Conservation (phyloP, 2,797 vertebrate genomes). For the Toxotes lorentzi region DNA sequence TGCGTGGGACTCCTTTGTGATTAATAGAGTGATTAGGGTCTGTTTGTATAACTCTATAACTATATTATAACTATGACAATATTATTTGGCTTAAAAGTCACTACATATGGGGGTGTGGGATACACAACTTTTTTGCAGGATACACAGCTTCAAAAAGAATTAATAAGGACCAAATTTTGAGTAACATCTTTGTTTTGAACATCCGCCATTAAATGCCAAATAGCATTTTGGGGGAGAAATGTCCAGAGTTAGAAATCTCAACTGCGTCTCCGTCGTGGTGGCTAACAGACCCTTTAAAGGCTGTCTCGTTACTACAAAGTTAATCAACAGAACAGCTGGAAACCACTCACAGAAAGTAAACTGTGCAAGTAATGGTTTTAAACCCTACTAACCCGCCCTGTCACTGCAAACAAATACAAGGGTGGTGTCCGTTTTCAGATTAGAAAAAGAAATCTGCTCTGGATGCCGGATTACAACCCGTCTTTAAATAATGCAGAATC, state of each 20-base stretch:
- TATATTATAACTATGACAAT: not conserved
- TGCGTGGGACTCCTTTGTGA: not conserved
- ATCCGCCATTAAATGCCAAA: not conserved
- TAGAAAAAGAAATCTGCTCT: not conserved
- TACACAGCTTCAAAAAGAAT: conserved; percentile 1
- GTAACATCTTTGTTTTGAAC: not conserved
- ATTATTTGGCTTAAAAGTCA: conserved; percentile 4
- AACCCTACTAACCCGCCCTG: not conserved
- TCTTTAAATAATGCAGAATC: conserved; percentile 1
- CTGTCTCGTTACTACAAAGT: not conserved
- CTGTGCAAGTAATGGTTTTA: not conserved
- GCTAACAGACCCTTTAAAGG: not conserved
- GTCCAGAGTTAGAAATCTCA: no score
- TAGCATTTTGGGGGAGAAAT: not conserved
- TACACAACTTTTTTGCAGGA: not conserved
- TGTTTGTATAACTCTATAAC: not conserved
- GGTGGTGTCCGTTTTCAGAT: not conserved
- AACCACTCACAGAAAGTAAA: not conserved
- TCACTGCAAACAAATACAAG: not conserved
- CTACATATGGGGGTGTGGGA: not conserved
- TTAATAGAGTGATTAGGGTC: not conserved
- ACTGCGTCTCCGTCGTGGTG: not conserved
- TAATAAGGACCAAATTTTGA: not conserved
- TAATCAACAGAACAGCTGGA: not conserved
- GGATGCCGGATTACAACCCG: not conserved